A percentile compares a stretch with the other conserved stretches of the same genome.
phyloP scores from a whole-genome alignment of 1,140 invertebrate species.

The Apis laboriosa region DNA sequence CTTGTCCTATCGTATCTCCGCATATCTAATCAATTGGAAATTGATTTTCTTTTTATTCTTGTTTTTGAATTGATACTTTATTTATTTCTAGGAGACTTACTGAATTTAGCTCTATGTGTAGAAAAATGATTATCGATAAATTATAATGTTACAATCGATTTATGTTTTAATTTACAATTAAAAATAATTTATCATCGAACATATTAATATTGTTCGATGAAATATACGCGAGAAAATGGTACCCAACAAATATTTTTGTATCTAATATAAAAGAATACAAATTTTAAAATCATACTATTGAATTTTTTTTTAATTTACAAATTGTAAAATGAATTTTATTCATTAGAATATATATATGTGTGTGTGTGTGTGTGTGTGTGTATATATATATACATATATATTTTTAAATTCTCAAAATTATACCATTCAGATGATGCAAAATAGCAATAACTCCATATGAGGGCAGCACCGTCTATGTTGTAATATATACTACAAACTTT shows the following conservation, averaged over 20 bases:
- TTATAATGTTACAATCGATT: not conserved
- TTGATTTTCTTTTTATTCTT: not conserved
- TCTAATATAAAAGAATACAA: not conserved
- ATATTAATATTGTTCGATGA: not conserved
- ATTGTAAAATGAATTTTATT: not conserved
- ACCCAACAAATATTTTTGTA: not conserved
- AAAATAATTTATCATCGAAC: too few species aligned
- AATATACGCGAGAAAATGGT: too few species aligned
- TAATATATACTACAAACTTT: not conserved
- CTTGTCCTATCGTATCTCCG: not conserved
- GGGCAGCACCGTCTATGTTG: constrained; percentile 31
- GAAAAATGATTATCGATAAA: constrained; percentile 3
- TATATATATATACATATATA: too few species aligned
- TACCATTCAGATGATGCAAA: not conserved
- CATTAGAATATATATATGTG: not conserved
- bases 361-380: too few species aligned
- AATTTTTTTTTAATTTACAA: not conserved
- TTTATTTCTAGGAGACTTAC: not conserved
- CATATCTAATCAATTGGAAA: not conserved
- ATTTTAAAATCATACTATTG: too few species aligned
- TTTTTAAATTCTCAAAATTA: too few species aligned
- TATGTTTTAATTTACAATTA: too few species aligned
- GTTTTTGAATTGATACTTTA: not conserved
- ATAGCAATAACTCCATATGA: not conserved
- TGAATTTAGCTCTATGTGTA: not conserved